Evolutionary conservation across 2,888 invertebrate genomes (phyloP).

Genomic region (Eupithecia vulgata): DNA sequence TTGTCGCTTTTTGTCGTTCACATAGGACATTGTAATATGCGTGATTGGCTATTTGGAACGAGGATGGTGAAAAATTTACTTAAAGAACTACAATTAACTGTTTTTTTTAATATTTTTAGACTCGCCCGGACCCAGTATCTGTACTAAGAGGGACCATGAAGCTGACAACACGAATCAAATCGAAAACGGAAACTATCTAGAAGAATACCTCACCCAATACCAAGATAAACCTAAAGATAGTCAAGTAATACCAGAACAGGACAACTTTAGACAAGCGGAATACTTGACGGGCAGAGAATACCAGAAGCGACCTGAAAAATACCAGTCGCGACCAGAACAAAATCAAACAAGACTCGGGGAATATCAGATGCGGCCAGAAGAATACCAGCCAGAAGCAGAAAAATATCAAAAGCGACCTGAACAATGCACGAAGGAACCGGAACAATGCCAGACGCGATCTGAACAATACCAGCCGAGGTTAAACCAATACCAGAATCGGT

Average conservation of each 20-base stretch:
- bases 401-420: not conserved
- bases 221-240: not conserved
- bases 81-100: not conserved
- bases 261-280: not conserved
- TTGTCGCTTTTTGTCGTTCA: not conserved
- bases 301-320: not conserved
- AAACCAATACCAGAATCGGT: not conserved
- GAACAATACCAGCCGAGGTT: not conserved
- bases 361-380: not conserved
- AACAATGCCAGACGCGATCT: not conserved
- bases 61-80: not conserved
- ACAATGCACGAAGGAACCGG: not conserved
- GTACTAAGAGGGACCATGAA: not conserved
- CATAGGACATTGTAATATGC: not conserved
- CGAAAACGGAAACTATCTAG: not conserved
- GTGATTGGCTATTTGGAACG: not conserved
- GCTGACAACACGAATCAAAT: not conserved
- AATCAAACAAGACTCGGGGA: not conserved
- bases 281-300: not conserved
- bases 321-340: not conserved
- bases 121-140: conserved; percentile 22
- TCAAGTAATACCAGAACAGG: not conserved
- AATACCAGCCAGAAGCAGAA: not conserved
- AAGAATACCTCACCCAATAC: not conserved
- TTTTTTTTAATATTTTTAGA: conserved; percentile 33